Conservation (phyloP, 2,797 vertebrate species). For the Forpus xanthops region DNA sequence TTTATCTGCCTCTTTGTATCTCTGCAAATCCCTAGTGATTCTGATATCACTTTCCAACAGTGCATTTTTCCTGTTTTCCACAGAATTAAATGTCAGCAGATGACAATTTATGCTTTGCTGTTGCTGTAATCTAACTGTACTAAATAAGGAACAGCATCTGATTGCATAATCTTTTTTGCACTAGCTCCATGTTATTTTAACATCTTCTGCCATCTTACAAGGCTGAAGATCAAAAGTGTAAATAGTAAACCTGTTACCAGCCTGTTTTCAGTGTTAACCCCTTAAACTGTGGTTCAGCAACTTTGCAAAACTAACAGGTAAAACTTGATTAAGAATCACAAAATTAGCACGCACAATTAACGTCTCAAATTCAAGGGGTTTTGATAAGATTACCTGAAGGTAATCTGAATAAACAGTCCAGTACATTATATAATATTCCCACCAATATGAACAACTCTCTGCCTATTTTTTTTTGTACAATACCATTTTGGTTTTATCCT, state of each 20-base stretch:
- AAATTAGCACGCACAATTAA: not conserved
- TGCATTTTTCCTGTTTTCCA: conserved; percentile 15
- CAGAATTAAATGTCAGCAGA: conserved; percentile 57
- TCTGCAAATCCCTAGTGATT: not conserved
- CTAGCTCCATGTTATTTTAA: not conserved
- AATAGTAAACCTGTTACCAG: not conserved
- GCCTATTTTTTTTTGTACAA: not conserved
- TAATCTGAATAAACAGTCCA: not conserved
- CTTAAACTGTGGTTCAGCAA: not conserved
- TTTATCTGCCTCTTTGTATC: not conserved
- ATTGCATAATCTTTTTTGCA: not conserved
- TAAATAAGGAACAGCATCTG: not conserved
- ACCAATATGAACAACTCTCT: not conserved
- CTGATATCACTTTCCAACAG: not conserved
- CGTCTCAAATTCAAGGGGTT: not conserved
- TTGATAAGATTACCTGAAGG: not conserved
- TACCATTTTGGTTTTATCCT: not conserved
- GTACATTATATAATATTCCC: not conserved
- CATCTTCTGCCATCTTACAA: not conserved
- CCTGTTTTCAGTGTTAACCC: not conserved
- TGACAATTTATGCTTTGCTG: conserved; percentile 30
- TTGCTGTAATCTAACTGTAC: conserved; percentile 15
- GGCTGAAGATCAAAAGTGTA: not conserved
- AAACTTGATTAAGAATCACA: not conserved
- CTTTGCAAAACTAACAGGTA: not conserved